Conservation (phyloP, 2,113 vertebrate genomes). For the Vulpes vulpes region DNA sequence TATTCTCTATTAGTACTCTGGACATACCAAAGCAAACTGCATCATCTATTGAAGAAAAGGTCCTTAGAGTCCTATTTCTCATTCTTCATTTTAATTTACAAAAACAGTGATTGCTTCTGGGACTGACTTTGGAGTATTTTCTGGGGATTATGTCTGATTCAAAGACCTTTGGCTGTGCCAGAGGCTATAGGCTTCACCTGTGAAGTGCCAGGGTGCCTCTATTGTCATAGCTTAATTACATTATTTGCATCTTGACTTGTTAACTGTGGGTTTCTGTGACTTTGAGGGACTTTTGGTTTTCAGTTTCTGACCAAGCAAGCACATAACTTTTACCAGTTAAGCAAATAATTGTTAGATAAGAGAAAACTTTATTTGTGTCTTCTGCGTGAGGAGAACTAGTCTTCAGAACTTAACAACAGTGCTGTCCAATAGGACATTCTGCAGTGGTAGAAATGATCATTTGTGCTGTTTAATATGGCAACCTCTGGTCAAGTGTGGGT, state of each 20-base stretch:
- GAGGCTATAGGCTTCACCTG: not conserved
- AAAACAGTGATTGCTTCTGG: conserved; percentile 21
- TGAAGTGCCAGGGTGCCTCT: not conserved
- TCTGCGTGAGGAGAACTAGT: not conserved
- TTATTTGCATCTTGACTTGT: conserved; percentile 45
- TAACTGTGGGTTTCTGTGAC: not conserved
- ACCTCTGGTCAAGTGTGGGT: not conserved
- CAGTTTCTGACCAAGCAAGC: conserved; percentile 20
- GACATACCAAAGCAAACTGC: conserved; percentile 6
- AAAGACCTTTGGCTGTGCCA: conserved; percentile 31
- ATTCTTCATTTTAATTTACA: conserved; percentile 67
- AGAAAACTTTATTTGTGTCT: not conserved
- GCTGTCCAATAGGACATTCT: not conserved
- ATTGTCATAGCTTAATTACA: conserved; percentile 13
- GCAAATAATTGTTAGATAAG: not conserved
- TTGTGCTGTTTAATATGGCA: too few relatives aligned
- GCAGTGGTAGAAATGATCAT: not conserved
- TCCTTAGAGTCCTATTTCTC: not conserved
- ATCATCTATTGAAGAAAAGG: conserved; percentile 11
- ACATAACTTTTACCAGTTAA: not conserved
- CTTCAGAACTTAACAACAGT: not conserved
- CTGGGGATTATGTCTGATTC: conserved; percentile 56
- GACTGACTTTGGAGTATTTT: conserved; percentile 41
- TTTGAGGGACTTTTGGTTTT: conserved; percentile 16
- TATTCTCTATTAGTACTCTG: conserved; percentile 2